Evolutionary conservation across 1,140 invertebrate genomes (phyloP).

Genomic region (Drosophila sturtevanti): DNA sequence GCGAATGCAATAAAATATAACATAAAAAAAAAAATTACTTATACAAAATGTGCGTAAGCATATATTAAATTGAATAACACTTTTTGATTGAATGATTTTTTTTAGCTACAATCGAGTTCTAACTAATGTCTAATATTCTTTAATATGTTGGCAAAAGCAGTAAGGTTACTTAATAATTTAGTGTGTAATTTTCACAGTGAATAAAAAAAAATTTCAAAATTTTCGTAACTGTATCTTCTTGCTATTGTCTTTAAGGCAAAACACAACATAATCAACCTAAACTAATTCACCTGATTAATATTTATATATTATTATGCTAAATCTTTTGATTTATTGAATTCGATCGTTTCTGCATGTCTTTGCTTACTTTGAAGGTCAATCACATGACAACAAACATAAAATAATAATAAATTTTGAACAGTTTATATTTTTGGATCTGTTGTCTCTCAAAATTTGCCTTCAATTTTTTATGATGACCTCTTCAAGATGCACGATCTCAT

Average conservation of each 20-base stretch:
- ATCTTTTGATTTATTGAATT: slow-evolving; percentile 10
- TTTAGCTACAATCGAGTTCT: too few relatives aligned
- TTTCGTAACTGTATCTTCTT: not conserved
- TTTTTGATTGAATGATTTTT: too few relatives aligned
- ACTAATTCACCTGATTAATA: slow-evolving; percentile 31
- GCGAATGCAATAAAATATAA: slow-evolving; percentile 1
- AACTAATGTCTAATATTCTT: too few relatives aligned
- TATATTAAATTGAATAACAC: too few relatives aligned
- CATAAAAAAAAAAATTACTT: not conserved
- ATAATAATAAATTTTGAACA: slow-evolving; percentile 12
- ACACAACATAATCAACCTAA: slow-evolving; percentile 1
- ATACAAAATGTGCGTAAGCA: not conserved
- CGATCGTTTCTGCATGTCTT: slow-evolving; percentile 37
- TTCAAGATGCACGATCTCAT: slow-evolving; percentile 64
- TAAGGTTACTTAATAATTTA: too few relatives aligned
- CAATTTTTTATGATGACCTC: slow-evolving; percentile 45
- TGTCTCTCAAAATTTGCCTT: slow-evolving; percentile 39
- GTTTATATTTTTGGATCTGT: slow-evolving; percentile 43
- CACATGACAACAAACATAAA: slow-evolving; percentile 9
- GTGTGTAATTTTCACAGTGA: too few relatives aligned
- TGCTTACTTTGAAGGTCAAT: slow-evolving; percentile 43
- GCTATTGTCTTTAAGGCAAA: slow-evolving; percentile 7
- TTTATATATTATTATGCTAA: slow-evolving; percentile 15
- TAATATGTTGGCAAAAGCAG: too few relatives aligned
- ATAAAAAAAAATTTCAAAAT: too few relatives aligned